Percentiles rank a stretch among this genome's conserved stretches.
Evolutionary conservation across 23 tunicate genomes (phyloP).

Genomic region (Styela plicata): DNA sequence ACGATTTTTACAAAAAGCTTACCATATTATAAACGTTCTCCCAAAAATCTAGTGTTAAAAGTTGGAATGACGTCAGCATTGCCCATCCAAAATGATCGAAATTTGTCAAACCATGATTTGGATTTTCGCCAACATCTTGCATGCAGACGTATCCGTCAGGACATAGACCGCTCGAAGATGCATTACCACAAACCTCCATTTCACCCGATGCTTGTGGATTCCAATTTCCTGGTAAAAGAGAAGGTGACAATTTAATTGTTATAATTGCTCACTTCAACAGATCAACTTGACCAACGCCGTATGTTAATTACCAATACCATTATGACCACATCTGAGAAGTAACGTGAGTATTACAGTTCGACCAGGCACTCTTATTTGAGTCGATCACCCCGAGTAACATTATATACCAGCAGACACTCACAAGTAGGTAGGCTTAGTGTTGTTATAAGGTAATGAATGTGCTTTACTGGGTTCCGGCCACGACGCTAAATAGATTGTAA

Average conservation of each 20-base stretch:
- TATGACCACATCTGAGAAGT: neutral
- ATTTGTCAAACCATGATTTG: slow-evolving; percentile 85
- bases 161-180: slow-evolving; percentile 86
- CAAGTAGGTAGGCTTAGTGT: too few relatives aligned
- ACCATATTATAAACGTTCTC: slow-evolving; percentile 98
- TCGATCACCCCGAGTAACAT: too few relatives aligned
- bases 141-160: slow-evolving; percentile 61
- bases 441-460: too few relatives aligned
- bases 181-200: slow-evolving; percentile 75
- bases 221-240: slow-evolving; percentile 73
- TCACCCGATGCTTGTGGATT: slow-evolving; percentile 76
- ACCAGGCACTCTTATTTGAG: too few relatives aligned
- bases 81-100: slow-evolving; percentile 93
- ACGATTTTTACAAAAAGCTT: too few relatives aligned
- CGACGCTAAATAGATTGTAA: too few relatives aligned
- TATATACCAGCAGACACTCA: too few relatives aligned
- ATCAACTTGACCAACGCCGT: neutral
- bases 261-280: neutral
- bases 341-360: too few relatives aligned
- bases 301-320: slow-evolving; percentile 9
- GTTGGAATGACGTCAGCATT: slow-evolving; percentile 87
- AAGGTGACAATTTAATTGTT: too few relatives aligned
- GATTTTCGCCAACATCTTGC: slow-evolving; percentile 72
- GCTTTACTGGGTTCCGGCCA: too few relatives aligned
- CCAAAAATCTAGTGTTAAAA: slow-evolving; percentile 89